These are phyloP conservation scores for Erythrolamprus reginae DNA, from an alignment of 2,113 vertebrate genomes.

Conservation along the genomic window DNA sequence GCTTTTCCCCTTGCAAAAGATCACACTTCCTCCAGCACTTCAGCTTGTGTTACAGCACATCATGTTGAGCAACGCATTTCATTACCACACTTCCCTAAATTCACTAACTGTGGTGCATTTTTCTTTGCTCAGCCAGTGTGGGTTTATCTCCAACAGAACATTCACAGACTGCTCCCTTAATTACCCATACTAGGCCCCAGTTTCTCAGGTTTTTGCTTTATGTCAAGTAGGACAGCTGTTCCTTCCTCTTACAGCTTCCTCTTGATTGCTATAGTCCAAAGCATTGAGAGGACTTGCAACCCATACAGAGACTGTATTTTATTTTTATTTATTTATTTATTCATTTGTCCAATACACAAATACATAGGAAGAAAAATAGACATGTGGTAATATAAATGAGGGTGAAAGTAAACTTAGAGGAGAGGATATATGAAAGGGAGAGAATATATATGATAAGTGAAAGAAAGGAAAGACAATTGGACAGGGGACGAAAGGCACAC, in stretches of 20 bases:
- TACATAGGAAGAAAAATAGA: too few species aligned
- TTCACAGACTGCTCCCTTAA: background rate
- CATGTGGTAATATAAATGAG: too few species aligned
- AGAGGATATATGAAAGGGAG: too few species aligned
- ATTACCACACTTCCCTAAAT: background rate
- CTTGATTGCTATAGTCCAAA: background rate
- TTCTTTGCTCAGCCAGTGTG: background rate
- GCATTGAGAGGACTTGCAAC: background rate
- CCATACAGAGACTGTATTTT: background rate
- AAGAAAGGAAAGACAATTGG: too few species aligned
- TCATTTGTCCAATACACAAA: too few species aligned
- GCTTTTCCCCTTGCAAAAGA: slow-evolving; percentile 11
- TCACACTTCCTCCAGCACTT: slow-evolving; percentile 3
- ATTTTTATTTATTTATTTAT: too few species aligned
- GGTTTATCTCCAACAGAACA: background rate
- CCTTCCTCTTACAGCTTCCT: background rate
- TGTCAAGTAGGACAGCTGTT: background rate
- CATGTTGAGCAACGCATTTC: background rate
- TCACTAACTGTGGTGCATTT: background rate
- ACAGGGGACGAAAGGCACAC: too few species aligned
- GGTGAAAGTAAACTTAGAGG: too few species aligned
- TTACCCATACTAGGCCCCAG: background rate
- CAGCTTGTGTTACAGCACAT: background rate
- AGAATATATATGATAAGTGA: too few species aligned
- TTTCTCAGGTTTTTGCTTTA: background rate